These are phyloP conservation scores for Nomada lathburiana DNA, from an alignment of 2,888 invertebrate species.

Conservation along the genomic window DNA sequence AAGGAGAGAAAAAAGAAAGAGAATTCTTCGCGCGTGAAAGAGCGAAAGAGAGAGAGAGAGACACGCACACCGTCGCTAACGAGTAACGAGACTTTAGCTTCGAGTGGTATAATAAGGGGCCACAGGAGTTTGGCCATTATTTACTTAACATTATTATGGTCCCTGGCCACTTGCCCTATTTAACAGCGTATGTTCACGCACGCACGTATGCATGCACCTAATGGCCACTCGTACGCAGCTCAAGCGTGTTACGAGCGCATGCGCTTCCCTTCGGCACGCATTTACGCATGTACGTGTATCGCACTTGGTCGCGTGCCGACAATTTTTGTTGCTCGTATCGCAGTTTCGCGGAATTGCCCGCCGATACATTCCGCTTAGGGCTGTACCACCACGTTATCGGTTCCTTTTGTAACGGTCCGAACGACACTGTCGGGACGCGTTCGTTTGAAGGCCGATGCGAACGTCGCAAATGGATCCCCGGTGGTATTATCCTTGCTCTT, in stretches of 20 bases:
- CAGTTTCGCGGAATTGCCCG: constrained; percentile 26
- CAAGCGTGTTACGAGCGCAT: constrained; percentile 65
- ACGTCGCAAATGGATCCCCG: too few species aligned
- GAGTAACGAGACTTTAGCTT: constrained; percentile 75
- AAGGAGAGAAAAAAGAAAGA: background rate
- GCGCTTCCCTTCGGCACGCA: constrained; percentile 46
- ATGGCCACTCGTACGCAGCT: constrained; percentile 75
- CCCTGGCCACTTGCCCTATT: constrained; percentile 72
- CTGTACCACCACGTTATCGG: too few species aligned
- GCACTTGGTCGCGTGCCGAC: constrained; percentile 63
- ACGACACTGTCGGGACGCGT: too few species aligned
- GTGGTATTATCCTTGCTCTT: too few species aligned
- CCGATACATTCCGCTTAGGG: too few species aligned
- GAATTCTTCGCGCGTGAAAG: background rate
- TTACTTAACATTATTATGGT: constrained; percentile 78
- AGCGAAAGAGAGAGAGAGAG: background rate
- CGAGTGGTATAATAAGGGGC: constrained; percentile 79
- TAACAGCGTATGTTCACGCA: constrained; percentile 68
- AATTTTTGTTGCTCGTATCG: constrained; percentile 50
- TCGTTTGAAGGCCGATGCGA: too few species aligned
- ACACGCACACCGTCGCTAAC: constrained; percentile 72
- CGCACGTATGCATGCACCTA: constrained; percentile 77
- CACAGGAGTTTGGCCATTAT: constrained; percentile 77
- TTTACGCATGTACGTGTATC: background rate
- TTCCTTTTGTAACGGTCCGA: too few species aligned